Conservation (phyloP, 2,797 vertebrate species). For the Phylloscopus collybita region DNA sequence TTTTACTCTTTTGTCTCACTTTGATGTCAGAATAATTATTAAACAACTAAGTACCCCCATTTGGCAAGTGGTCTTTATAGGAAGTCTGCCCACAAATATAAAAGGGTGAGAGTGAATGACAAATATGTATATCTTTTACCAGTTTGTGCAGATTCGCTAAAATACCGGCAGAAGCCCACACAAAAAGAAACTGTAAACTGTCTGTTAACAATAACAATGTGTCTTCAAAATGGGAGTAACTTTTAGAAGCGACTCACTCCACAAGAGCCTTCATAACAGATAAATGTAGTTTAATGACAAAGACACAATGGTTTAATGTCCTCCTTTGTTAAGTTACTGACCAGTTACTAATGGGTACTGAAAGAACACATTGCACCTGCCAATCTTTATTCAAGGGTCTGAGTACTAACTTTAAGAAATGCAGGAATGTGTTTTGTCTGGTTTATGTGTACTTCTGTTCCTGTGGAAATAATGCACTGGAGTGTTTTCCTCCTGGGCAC, state of each 20-base stretch:
- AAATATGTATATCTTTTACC: background rate
- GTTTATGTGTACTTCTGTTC: background rate
- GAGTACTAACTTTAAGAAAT: background rate
- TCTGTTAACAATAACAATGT: background rate
- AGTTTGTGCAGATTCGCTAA: background rate
- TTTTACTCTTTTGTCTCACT: background rate
- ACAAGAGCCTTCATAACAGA: background rate
- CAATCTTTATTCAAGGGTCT: background rate
- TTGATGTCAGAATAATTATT: background rate
- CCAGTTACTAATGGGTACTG: background rate
- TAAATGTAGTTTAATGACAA: background rate
- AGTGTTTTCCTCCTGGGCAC: background rate
- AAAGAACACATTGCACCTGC: background rate
- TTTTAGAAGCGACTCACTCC: background rate
- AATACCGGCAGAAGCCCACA: background rate
- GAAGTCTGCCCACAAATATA: background rate
- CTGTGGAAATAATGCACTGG: background rate
- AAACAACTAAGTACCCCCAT: background rate
- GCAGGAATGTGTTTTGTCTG: background rate
- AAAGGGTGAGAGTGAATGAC: background rate
- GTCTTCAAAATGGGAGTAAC: background rate
- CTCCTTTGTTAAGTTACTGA: background rate
- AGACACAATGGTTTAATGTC: background rate
- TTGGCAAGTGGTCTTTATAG: background rate
- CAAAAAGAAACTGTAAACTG: background rate